Percentiles rank a stretch among this genome's conserved stretches.
Evolutionary conservation across 1,140 invertebrate genomes (phyloP).

Genomic region (Drosophila willistoni): DNA sequence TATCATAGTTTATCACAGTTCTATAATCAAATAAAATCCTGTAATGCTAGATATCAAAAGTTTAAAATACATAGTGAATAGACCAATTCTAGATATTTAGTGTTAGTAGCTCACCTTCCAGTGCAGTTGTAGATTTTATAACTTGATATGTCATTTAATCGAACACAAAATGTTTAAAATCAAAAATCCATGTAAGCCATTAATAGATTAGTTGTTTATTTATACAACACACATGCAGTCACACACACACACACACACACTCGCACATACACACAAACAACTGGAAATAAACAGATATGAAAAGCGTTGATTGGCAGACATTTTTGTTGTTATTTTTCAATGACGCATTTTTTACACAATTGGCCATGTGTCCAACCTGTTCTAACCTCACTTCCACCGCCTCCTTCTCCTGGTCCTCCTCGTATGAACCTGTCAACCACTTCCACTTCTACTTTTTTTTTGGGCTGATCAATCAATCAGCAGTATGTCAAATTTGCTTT

Average conservation of each 20-base stretch:
- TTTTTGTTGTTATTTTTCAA: constrained; percentile 34
- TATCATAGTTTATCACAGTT: too few relatives aligned
- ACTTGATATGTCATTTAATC: constrained; percentile 25
- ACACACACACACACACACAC: background rate
- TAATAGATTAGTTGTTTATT: constrained; percentile 13
- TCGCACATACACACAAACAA: background rate
- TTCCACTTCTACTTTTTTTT: background rate
- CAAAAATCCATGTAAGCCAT: constrained; percentile 1
- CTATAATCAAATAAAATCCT: too few relatives aligned
- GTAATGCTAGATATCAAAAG: too few relatives aligned
- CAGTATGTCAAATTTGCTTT: constrained; percentile 13
- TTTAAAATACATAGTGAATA: too few relatives aligned
- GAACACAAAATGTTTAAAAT: background rate
- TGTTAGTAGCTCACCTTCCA: too few relatives aligned
- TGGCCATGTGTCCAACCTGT: background rate
- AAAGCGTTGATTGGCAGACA: constrained; percentile 61
- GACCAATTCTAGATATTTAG: too few relatives aligned
- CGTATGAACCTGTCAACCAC: background rate
- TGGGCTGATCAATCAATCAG: constrained; percentile 13
- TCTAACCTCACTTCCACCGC: background rate
- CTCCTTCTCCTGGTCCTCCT: background rate
- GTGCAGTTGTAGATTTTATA: background rate
- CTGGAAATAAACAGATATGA: background rate
- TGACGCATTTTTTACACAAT: constrained; percentile 56
- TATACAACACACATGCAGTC: background rate